Evolutionary conservation across 1,140 invertebrate species (phyloP), one percentile per base, ranked within the genome.

Genomic region (Ylistrum balloti): DNA sequence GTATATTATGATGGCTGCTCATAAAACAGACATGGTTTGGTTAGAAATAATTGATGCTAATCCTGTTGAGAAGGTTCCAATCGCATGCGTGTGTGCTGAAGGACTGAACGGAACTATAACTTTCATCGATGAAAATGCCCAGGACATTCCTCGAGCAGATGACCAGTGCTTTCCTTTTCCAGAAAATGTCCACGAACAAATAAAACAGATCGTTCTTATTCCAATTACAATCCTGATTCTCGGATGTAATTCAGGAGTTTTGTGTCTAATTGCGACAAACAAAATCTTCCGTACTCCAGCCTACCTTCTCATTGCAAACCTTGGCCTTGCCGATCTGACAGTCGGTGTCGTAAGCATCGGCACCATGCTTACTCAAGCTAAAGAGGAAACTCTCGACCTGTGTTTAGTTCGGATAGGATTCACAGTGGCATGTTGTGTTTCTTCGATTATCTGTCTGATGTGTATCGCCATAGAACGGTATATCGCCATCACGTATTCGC

Each of bases 341-440:
- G 93, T 94, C 48, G 94, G 94, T 3, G 91, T 91, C 41, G 94
- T 94, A 11, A 93, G 92, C n/a, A 92, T 94, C 35, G 92, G 90
- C 28, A 93, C 94, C 0, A 74, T 94, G 13, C 45, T 92, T 15
- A 94, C 93, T 0, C 88, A 89, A 74, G 93, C 92, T 0, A 92
- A 89, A 7, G 94, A 94, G 86, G 86, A 34, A 35, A 93, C 91
- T 1, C 86, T 92, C 17, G 90, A 91, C 11, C 11, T 88, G 35
- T 94, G 94, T 88, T 87, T 94, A 15, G 90, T 92, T 1, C 35
- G 94, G 15, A 93, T 94, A 48, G 93, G 92, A 9, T 91, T 94
- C 34, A 93, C 93, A 0, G 87, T 93, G 7, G 89, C 89, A 10
- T 86, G 90, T 0, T 91, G 93, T 34, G 86, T 92, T 0, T 92